A percentile compares a stretch with the other conserved stretches of the same genome.
Evolutionary conservation across 2,888 invertebrate genomes (phyloP).

Genomic region (Drosophila leonis): DNA sequence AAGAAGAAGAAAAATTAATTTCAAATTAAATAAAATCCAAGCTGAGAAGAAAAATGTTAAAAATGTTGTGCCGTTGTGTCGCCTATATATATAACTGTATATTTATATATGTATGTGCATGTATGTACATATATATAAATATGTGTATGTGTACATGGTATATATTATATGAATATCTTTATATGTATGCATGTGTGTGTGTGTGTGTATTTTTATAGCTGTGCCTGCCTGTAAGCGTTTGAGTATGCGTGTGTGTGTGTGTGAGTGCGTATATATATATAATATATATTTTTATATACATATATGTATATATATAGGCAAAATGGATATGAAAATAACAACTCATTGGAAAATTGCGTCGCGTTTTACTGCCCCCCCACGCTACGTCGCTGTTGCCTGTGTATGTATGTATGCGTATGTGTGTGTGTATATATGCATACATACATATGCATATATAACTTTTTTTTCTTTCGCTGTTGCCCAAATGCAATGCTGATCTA

Average conservation of each 20-base stretch:
- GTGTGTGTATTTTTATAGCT: slow-evolving; percentile 20
- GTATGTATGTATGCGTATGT: background rate
- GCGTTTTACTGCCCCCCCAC: slow-evolving; percentile 26
- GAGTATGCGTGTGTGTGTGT: background rate
- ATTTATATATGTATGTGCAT: slow-evolving; percentile 15
- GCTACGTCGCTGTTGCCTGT: slow-evolving; percentile 36
- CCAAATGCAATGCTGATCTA: slow-evolving; percentile 59
- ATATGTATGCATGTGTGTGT: slow-evolving; percentile 6
- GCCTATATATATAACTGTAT: slow-evolving; percentile 38
- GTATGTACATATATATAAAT: background rate
- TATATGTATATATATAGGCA: slow-evolving; percentile 8
- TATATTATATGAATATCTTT: slow-evolving; percentile 9
- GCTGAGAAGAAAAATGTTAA: slow-evolving; percentile 1
- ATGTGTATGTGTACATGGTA: slow-evolving; percentile 9
- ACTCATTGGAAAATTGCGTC: slow-evolving; percentile 60
- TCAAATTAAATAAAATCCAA: slow-evolving; percentile 3
- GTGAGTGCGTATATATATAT: slow-evolving; percentile 5
- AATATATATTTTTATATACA: background rate
- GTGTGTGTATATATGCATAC: background rate
- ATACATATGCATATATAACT: slow-evolving; percentile 20
- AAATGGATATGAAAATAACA: slow-evolving; percentile 35
- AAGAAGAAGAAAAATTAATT: slow-evolving; percentile 2
- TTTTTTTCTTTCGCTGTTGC: slow-evolving; percentile 25
- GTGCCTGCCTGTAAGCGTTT: slow-evolving; percentile 14
- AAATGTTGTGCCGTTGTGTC: slow-evolving; percentile 28